Conservation (phyloP, 1,140 invertebrate species). For the Euschistus heros region DNA sequence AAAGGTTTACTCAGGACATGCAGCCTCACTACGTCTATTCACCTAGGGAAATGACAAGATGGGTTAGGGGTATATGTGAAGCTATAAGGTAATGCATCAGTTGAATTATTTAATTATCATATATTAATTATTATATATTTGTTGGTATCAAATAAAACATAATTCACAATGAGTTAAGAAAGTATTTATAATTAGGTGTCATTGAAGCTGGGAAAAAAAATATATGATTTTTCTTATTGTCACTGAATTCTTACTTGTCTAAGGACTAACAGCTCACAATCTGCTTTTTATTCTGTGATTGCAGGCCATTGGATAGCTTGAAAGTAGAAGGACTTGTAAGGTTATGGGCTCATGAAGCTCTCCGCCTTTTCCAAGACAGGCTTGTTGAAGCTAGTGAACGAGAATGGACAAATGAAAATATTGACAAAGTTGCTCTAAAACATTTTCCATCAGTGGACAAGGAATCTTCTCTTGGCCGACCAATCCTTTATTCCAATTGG, state of each 20-base stretch:
- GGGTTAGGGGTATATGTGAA: slow-evolving; percentile 98
- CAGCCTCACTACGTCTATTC: slow-evolving; percentile 99
- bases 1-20: slow-evolving; percentile 98
- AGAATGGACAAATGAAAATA: slow-evolving; percentile 96
- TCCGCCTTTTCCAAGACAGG: slow-evolving; percentile 93
- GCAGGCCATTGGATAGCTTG: slow-evolving; percentile 76
- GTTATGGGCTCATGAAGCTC: slow-evolving; percentile 96
- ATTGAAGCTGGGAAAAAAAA: no score
- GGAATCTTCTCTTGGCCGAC: slow-evolving; percentile 73
- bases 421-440: slow-evolving; percentile 85
- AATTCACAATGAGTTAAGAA: no score
- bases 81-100: slow-evolving; percentile 78
- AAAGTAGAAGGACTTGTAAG: slow-evolving; percentile 89
- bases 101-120: no score
- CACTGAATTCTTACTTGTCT: no score
- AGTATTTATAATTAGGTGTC: no score
- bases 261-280: not conserved
- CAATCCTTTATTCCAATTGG: slow-evolving; percentile 98
- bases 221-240: no score
- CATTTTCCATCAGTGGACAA: slow-evolving; percentile 89
- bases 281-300: slow-evolving; percentile 21
- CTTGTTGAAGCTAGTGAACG: slow-evolving; percentile 91
- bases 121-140: no score
- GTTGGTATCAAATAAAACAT: no score
- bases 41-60: slow-evolving; percentile 98